Base-by-base conservation (phyloP, 1,140 invertebrate genomes). In the Ceratosolen fusciceps region DNA sequence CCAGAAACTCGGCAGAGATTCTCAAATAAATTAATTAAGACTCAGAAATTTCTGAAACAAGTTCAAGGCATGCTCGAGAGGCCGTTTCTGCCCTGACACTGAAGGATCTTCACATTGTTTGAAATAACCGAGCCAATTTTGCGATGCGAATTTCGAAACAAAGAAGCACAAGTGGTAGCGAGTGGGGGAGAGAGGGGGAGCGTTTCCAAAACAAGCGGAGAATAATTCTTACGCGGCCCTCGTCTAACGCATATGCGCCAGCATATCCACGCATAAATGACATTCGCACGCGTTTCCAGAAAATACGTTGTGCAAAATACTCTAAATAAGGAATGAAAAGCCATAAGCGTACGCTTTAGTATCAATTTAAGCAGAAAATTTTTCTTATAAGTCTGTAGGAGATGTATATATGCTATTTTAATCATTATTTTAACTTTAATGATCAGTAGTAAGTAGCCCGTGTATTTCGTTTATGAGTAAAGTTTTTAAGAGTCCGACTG, bases 51-150 rank as follows among this genome's bases (percentile, higher is more conserved):
- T 54, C 31, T 4, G n/a, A 47, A 73, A 79, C 70, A 73, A 78
- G 39, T 74, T 73, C 58, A 65, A 74, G 47, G 60, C 62, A 70
- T 31, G 65, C 78, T 74, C 56, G 21, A 78, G 68, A 78, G 68
- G 16, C 24, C 29, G 16, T 49, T 74, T 19, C 72, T 47, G 21
- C 24, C 19, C 58, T 49, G 58, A 70, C n/a, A 47, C 72, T 43
- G 58, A 73, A 24, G 29, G 43, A 31, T 54, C 52, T 39, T 39
- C 34, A 52, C 60, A 65, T 75, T 75, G 74, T 75, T 75, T 75
- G 37, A 29, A 39, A 58, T 24, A 37, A n/a, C 21, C 21, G 9
- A 43, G 39, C 58, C 58, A 19, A n/a, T 4, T 37, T 62, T 34
- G 29, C n/a, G 1, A 29, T 16, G 7, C 19, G 58, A 29, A 5